phyloP scores from a whole-genome alignment of 2,113 vertebrate genomes.

The Rhombomys opimus region DNA sequence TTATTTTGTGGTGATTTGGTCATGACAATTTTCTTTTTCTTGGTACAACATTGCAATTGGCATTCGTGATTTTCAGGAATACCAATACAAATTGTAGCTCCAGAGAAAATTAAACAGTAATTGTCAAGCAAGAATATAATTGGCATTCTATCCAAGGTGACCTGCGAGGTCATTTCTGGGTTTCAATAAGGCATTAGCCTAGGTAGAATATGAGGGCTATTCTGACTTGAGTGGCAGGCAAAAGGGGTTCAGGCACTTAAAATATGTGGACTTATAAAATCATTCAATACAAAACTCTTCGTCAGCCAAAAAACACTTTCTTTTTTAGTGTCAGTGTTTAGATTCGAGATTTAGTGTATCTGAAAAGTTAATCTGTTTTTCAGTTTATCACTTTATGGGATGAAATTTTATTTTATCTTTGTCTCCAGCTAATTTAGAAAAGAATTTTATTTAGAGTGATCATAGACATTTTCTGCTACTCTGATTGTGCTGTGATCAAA shows the following conservation, averaged over 20 bases:
- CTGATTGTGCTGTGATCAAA: neutral
- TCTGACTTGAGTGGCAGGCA: neutral
- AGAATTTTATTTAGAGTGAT: slow-evolving; percentile 46
- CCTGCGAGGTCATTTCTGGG: neutral
- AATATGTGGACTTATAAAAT: neutral
- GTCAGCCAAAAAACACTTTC: neutral
- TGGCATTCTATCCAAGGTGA: slow-evolving; percentile 3
- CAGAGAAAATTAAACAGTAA: slow-evolving; percentile 45
- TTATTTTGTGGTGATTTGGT: neutral
- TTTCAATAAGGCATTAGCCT: neutral
- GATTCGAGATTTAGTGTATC: neutral
- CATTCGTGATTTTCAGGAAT: neutral
- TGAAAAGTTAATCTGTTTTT: neutral
- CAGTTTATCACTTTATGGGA: neutral
- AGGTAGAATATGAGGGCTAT: neutral
- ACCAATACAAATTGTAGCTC: slow-evolving; percentile 40
- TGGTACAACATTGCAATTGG: slow-evolving; percentile 4
- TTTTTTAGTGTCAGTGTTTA: neutral
- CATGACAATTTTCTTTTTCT: neutral
- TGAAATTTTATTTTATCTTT: slow-evolving; percentile 30
- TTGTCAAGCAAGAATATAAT: slow-evolving; percentile 14
- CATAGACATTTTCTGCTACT: slow-evolving; percentile 20
- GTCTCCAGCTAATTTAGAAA: slow-evolving; percentile 12
- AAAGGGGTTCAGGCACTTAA: neutral
- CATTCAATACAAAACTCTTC: slow-evolving; percentile 13